Evolutionary conservation across 92 coral and sea anemone genomes (phyloP), one percentile per base, ranked within the genome.

Genomic region (Siderastrea siderea): DNA sequence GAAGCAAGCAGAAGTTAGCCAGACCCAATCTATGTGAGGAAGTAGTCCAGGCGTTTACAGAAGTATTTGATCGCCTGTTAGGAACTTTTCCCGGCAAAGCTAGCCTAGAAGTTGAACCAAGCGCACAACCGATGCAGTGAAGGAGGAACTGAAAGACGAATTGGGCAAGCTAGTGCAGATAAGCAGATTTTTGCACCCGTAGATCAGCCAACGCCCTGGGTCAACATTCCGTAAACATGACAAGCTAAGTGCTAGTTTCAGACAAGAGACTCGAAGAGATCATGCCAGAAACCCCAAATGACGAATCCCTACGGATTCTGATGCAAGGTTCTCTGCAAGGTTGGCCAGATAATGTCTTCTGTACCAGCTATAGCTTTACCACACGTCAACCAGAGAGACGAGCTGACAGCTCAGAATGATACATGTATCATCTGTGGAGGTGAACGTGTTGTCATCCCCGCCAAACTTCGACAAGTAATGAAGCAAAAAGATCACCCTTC

Each of bases 151-250:
- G 4, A 74, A 82, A 74, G 71, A 82, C 48, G 95, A 93, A 57
- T 7, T 88, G 19, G 54, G 65, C 12, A 65, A 66, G 75, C 10
- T 57, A 57, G 84, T 59, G 26, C 0, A 26, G 66, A 75, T 48
- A 81, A 63, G 9, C 76, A 68, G 53, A 80, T 93, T 54, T 12
- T 90, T 1, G 82, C 71, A 10, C 90, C 90, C 5, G 87, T 82
- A 1, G 84, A 86, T 7, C 72, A 86, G 74, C 86, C 93, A 57
- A 88, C 95, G 10, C 91, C 91, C 12, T 93, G 95, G 93, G 93
- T 86, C 17, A 93, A 86, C 77, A 87, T 91, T 16, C 8, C 1
- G 50, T 83, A 3, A 72, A 83, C 50, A 43, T 15, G 12, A 45
- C 71, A 1, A 55, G 54, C 26, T 84, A 3, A 12, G 50, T 84